Base-by-base conservation (phyloP, 2,888 invertebrate species). In the Poecilus cupreus region DNA sequence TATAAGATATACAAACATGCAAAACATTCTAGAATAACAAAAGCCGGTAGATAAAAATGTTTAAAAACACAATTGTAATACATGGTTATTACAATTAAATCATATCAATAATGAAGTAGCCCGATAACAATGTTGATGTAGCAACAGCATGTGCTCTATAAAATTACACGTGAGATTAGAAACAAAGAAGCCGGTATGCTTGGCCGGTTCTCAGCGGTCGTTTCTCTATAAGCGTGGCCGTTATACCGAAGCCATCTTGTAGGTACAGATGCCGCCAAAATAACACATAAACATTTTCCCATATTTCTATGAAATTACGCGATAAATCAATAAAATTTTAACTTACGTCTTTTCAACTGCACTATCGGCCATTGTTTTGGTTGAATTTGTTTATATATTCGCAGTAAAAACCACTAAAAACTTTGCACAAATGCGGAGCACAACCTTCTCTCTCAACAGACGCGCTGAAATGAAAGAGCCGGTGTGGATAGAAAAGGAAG, bases 271-370 rank as follows among this genome's bases (percentile, higher is more conserved):
- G 84, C 88, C 88, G 88, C 88, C 88, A 88, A 89, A 88, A 88
- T 86, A 87, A 86, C 86, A 85, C 83, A 82, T 37, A 24, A 68
- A 81, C 76, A 79, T 83, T 85, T 83, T 83, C 32, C 43, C 49
- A 37, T 79, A 82, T 82, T 74, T 82, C 72, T 64, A 72, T 77
- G 80, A 49, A 82, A 81, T 46, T 18, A 79, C 43, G 39, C 49
- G 57, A 70, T 72, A 81, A 77, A 76, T 39, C 70, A 83, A 85
- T 74, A 13, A 82, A 78, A 83, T 83, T 85, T 84, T 83, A 87
- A 93, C 93, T 93, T 91, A 93, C 94, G 92, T 92, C 88, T 91
- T 91, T 88, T 93, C 92, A 84, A 91, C 90, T 83, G 87, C 89
- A 83, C 89, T 89, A 89, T 93, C 93, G 89, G 93, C 93, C 94